These are phyloP conservation scores for Phylloscopus trochilus DNA, from an alignment of 2,113 vertebrate genomes.

Conservation along the genomic window DNA sequence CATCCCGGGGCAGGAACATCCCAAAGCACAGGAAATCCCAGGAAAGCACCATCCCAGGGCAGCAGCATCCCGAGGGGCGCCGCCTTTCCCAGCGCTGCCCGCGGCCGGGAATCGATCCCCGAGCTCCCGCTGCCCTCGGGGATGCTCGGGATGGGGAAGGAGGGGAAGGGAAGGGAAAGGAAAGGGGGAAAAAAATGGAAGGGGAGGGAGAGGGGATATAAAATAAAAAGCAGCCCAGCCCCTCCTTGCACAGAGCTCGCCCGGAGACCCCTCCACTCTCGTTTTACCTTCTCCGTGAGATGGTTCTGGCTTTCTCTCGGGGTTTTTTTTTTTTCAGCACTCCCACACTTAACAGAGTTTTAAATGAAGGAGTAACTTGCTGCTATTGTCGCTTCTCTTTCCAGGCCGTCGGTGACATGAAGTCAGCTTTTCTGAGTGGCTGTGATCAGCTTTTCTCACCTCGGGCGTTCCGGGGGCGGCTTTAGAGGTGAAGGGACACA, in stretches of 20 bases:
- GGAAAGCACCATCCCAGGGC: no score
- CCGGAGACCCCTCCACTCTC: fast-evolving
- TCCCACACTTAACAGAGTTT: background rate
- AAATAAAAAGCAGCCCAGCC: fast-evolving
- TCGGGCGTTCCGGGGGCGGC: background rate
- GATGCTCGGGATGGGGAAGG: background rate
- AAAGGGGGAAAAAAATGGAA: no score
- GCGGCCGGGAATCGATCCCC: no score
- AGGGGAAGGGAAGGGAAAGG: no score
- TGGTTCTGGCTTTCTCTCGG: fast-evolving
- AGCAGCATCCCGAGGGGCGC: no score
- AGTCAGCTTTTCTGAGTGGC: fast-evolving
- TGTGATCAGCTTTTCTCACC: fast-evolving
- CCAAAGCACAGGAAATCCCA: fast-evolving
- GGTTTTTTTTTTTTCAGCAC: background rate
- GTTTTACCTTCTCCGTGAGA: fast-evolving
- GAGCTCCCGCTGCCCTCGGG: background rate
- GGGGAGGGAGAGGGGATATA: no score
- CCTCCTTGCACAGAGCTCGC: fast-evolving
- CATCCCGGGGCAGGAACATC: fast-evolving
- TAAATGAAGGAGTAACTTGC: fast-evolving
- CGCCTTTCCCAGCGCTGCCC: background rate
- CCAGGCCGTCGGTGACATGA: fast-evolving
- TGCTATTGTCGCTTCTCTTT: fast-evolving
- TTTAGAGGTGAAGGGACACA: fast-evolving